A percentile compares a stretch with the other conserved stretches of the same genome.
These are phyloP conservation scores for Aphyosemion australe DNA, from an alignment of 2,113 vertebrate genomes.

Conservation along the genomic window DNA sequence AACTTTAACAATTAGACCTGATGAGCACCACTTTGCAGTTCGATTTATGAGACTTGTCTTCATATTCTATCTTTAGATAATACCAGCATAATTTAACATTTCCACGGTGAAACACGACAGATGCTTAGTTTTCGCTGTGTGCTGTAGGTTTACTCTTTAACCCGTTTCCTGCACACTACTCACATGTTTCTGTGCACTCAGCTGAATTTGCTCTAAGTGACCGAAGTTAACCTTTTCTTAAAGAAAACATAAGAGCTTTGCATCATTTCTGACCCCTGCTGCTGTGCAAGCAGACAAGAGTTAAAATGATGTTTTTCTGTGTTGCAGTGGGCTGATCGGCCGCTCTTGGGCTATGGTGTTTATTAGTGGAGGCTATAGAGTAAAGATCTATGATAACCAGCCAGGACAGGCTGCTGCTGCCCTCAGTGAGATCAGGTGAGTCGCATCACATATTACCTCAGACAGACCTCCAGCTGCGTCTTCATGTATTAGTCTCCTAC, in stretches of 20 bases:
- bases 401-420: constrained; percentile 83
- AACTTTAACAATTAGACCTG: not conserved
- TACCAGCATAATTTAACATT: no score
- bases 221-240: constrained; percentile 1
- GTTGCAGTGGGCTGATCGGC: constrained; percentile 89
- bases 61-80: no score
- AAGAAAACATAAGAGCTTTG: not conserved
- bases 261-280: not conserved
- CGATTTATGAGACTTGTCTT: no score
- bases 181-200: constrained; percentile 5
- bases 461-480: no score
- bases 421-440: constrained; percentile 86
- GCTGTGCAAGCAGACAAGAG: not conserved
- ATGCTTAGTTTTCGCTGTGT: not conserved
- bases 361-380: constrained; percentile 86
- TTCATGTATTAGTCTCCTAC: no score
- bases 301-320: not conserved
- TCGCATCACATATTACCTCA: not conserved
- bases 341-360: constrained; percentile 96
- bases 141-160: constrained; percentile 11
- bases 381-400: constrained; percentile 90
- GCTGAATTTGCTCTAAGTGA: constrained; percentile 4
- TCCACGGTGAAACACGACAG: no score
- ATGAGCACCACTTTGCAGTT: no score
- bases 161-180: constrained; percentile 7